phyloP scores from a whole-genome alignment of 2,888 invertebrate genomes.

The Muschampia plurimacula region DNA sequence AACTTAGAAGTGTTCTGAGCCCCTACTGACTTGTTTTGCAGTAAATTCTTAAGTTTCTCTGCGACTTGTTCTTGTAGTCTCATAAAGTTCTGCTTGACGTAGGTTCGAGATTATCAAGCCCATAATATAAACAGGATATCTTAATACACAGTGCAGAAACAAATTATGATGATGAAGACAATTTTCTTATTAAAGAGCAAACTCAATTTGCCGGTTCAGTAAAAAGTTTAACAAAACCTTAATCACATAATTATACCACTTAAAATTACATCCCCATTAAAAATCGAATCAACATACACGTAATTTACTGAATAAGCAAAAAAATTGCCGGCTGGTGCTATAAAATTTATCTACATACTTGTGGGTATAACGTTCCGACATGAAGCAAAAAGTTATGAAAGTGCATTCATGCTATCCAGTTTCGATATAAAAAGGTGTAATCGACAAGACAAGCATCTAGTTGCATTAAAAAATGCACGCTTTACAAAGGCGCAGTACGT shows the following conservation, averaged over 20 bases:
- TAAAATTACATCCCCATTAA: slow-evolving; percentile 34
- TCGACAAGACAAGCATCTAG: slow-evolving; percentile 46
- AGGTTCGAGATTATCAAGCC: slow-evolving; percentile 17
- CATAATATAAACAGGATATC: slow-evolving; percentile 19
- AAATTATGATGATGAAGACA: slow-evolving; percentile 22
- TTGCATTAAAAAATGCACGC: slow-evolving; percentile 45
- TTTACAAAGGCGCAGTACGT: slow-evolving; percentile 41
- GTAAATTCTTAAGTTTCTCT: slow-evolving; percentile 30
- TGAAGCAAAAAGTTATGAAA: slow-evolving; percentile 34
- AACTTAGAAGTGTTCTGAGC: slow-evolving; percentile 35
- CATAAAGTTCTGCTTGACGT: slow-evolving; percentile 7
- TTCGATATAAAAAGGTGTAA: slow-evolving; percentile 43
- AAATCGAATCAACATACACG: slow-evolving; percentile 35
- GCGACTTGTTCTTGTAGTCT: slow-evolving; percentile 3
- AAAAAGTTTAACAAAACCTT: slow-evolving; percentile 27
- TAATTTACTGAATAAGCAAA: slow-evolving; percentile 31
- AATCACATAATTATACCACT: slow-evolving; percentile 39
- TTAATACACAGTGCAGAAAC: slow-evolving; percentile 26
- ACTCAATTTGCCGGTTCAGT: slow-evolving; percentile 20
- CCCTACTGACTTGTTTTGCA: slow-evolving; percentile 26
- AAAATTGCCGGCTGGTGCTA: slow-evolving; percentile 13
- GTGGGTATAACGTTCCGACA: slow-evolving; percentile 26
- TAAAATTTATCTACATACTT: slow-evolving; percentile 30
- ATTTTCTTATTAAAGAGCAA: slow-evolving; percentile 38
- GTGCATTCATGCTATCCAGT: slow-evolving; percentile 39